Evolutionary conservation across 2,113 vertebrate genomes (phyloP), one percentile per base, ranked within the genome.

Genomic region (Irena cyanogastra): DNA sequence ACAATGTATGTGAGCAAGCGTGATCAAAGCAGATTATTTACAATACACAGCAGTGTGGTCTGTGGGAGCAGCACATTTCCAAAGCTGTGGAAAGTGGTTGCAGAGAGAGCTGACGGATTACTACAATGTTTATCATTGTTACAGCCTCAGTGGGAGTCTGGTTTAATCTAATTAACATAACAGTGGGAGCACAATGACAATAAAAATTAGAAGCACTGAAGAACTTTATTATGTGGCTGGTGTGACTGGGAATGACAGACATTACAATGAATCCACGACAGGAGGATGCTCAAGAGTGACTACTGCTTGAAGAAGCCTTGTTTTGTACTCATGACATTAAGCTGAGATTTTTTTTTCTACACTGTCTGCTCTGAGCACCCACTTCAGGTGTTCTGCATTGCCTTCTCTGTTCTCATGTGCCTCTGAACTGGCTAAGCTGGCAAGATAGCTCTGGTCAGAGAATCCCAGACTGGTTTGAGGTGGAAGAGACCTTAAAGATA

Each of bases 121-220:
- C 69, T 74, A 50, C 71, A 70, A 28, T 80, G 82, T 90, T 87
- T 90, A 74, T 72, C 63, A 70, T 85, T 93, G 89, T 91, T 85
- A 74, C 42, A 70, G 84, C 65, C 90, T 85, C 91, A 20, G 24
- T 86, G 71, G 93, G 71, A 95, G 82, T 66, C 87, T 80, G 85
- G 21, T 50, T 93, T 93, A 80, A 93, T 91, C 85, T 76, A 86
- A 95, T 96, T 91, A 95, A 37, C 79, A 22, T 54, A 54, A 88
- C 71, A 92, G 85, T 83, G 71, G 66, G 83, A 83, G 87, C 42
- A 85, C 50, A 80, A 18, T 63, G 75, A 63, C 84, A 90, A 88
- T 83, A 87, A 93, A 76, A 93, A 90, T 88, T 45, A 94, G 87
- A 57, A 69, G 63, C 45, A 26, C 41, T 61, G 17, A 89, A 60